Base-by-base conservation (phyloP, 2,113 vertebrate genomes). In the Herpailurus yagouaroundi region DNA sequence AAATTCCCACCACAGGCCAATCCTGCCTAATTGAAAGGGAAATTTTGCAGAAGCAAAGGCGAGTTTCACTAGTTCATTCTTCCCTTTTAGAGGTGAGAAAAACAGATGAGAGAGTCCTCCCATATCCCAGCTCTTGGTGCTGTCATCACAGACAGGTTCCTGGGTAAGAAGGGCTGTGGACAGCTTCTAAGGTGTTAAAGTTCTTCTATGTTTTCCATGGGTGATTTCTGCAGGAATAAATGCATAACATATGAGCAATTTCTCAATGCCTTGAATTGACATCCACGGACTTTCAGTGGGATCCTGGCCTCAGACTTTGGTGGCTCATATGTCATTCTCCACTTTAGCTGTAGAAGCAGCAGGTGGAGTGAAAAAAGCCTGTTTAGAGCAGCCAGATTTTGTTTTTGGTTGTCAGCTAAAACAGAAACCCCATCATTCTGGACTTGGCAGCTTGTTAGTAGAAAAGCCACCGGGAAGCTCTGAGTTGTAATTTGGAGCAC, bases 381-480 rank as follows among this genome's bases (percentile, higher is more conserved):
- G 82, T 60, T 96, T 81, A 48, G 90, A 79, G 52, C 50, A 83
- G 96, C 87, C 95, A 94, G 92, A 74, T 94, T 98, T 84, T 95
- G 95, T 97, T 97, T 77, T 96, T 66, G 87, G 57, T 95, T 98
- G 96, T 97, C 95, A 97, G 94, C 92, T 97, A 91, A 97, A 89
- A 97, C 79, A 91, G 95, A 89, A 95, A 74, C 2, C 2, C 57
- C 89, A 96, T 96, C 86, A 96, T 97, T 98, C 98, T 94, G 96
- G 33, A 89, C 73, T 96, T 98, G 97, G 95, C 94, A 98, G 97
- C 97, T 97, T 82, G n/a, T 98, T 98, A 95, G 97, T 94, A 93
- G 98, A 97, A 98, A 93, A 87, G 63, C 89, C 95, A 93, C 92
- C 86, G n/a, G 96, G 91, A 98, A 98, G 95, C 98, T 98, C 94